A percentile compares a stretch with the other conserved stretches of the same genome.
Evolutionary conservation across 2,888 invertebrate genomes (phyloP).

Genomic region (Pasiphila rectangulata): DNA sequence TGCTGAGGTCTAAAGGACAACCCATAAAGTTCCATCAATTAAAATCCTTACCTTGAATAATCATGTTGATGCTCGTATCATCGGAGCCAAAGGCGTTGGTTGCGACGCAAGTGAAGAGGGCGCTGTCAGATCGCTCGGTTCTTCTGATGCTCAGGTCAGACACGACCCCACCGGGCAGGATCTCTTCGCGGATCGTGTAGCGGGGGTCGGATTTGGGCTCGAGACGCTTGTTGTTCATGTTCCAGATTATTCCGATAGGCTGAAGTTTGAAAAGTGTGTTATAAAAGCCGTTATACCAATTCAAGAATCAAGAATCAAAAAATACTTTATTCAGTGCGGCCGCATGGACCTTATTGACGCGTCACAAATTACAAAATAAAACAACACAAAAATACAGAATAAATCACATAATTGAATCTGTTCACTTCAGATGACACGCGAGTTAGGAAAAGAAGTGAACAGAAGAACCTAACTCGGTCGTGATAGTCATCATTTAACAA

Average conservation of each 20-base stretch:
- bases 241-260: constrained; percentile 96
- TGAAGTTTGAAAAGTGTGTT: constrained; percentile 29
- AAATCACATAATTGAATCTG: no score
- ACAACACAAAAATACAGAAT: no score
- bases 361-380: no score
- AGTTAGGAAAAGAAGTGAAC: no score
- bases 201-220: constrained; percentile 94
- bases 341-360: no score
- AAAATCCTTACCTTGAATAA: constrained; percentile 90
- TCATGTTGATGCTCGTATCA: constrained; percentile 97
- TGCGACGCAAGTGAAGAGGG: constrained; percentile 94
- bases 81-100: constrained; percentile 97
- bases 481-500: no score
- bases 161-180: constrained; percentile 91
- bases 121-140: constrained; percentile 93
- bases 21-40: no score
- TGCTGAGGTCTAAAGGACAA: no score
- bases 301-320: no score
- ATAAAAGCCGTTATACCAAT: not conserved
- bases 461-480: no score
- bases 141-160: constrained; percentile 94
- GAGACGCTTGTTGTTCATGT: constrained; percentile 95
- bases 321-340: no score
- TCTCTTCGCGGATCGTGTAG: constrained; percentile 93
- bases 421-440: no score